Base-by-base conservation (phyloP, 2,113 vertebrate genomes). In the Hippocampus mohnikei region DNA sequence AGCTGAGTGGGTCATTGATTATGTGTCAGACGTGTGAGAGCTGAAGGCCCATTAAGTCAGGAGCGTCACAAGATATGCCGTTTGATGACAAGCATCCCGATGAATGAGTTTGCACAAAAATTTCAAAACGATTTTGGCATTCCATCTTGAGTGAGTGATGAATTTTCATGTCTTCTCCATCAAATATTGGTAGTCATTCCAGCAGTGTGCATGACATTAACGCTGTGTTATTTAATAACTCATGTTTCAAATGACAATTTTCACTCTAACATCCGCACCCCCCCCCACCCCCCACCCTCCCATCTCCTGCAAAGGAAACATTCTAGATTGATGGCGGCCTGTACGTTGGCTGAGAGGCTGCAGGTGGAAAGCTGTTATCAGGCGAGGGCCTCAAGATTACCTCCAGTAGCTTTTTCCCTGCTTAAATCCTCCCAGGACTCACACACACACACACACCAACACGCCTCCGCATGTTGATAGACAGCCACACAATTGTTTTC, bases 321-420 rank as follows among this genome's bases (percentile, higher is more conserved):
- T 73, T 71, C 83, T 70, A 85, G 87, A 88, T 87, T 88, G 87
- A 87, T 85, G 79, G 79, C 67, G 76, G 77, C 85, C 82, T 81
- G 84, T 78, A 69, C 63, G 1, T 76, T 73, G 76, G 81, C 71
- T 77, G 83, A 88, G 80, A 84, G 79, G 84, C 84, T 86, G 70
- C 81, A 87, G 85, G 85, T 85, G 86, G 80, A 81, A 80, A 82
- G 86, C 85, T 68, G 81, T 85, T 86, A 86, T 89, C 86, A 88
- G 81, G 85, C 84, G 62, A 74, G 76, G 81, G 80, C 80, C 82
- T 73, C 78, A 69, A 84, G 87, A 90, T 89, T 88, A 89, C 85
- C 80, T 86, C 78, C 73, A 81, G 83, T 75, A 80, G 79, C 82
- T 85, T 88, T 72, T 88, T 72, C 70, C 58, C 56, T 52, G 65